Conservation (phyloP, 2,888 invertebrate genomes). For the Plemyria rubiginata region DNA sequence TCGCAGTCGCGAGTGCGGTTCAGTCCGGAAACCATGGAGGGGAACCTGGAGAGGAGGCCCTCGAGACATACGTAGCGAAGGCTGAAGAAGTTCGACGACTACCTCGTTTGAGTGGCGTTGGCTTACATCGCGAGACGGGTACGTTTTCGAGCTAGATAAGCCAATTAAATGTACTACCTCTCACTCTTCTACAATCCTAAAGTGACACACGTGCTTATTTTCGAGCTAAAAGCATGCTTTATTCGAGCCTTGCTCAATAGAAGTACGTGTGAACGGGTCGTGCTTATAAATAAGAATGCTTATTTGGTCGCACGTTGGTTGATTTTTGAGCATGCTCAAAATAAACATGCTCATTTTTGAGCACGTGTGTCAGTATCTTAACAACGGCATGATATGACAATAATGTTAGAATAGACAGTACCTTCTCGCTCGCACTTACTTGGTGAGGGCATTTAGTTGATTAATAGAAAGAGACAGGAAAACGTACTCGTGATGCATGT, state of each 20-base stretch:
- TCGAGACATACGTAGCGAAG: conserved; percentile 78
- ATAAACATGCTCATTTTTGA: no score
- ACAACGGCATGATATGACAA: neutral
- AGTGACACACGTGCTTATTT: no score
- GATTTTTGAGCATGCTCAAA: no score
- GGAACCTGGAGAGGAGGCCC: conserved; percentile 64
- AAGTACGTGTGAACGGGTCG: no score
- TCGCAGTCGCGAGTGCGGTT: conserved; percentile 90
- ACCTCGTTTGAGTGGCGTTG: conserved; percentile 68
- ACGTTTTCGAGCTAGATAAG: neutral
- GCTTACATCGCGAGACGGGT: conserved; percentile 7
- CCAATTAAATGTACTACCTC: no score
- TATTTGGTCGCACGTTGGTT: no score
- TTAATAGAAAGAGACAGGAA: neutral
- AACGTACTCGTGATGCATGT: conserved; percentile 8
- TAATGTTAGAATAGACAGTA: neutral
- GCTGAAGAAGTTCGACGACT: conserved; percentile 79
- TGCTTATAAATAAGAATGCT: no score
- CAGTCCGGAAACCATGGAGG: conserved; percentile 90
- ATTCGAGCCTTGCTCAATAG: no score
- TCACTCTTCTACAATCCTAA: no score
- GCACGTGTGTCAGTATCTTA: no score
- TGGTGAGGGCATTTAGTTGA: neutral
- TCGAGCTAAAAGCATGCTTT: no score
- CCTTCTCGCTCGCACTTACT: neutral